Evolutionary conservation across 1,140 invertebrate species (phyloP).

Genomic region (Myzus persicae): DNA sequence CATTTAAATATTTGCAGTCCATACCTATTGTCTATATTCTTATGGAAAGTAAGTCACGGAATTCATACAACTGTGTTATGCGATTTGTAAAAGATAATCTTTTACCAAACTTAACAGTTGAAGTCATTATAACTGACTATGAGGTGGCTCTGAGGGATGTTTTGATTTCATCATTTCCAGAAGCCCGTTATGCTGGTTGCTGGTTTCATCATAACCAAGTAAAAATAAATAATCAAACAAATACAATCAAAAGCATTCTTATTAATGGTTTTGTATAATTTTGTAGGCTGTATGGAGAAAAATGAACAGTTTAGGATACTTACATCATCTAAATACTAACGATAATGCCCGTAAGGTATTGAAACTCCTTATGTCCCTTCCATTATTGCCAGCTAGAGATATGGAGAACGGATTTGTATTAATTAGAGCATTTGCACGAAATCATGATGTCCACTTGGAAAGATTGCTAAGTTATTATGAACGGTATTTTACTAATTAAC

Average conservation of each 20-base stretch:
- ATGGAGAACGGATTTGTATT: neutral
- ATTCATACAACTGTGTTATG: too few species aligned
- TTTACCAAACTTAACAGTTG: too few species aligned
- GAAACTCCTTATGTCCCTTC: neutral
- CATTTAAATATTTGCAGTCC: neutral
- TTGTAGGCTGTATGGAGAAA: neutral
- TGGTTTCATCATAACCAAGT: neutral
- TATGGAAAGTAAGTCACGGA: neutral
- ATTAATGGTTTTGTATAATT: neutral
- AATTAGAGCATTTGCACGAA: neutral
- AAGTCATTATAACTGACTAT: too few species aligned
- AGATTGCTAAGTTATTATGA: too few species aligned
- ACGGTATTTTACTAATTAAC: too few species aligned
- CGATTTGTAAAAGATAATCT: too few species aligned
- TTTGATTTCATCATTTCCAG: too few species aligned
- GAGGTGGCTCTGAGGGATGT: too few species aligned
- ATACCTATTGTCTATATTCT: neutral
- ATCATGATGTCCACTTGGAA: too few species aligned
- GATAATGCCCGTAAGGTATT: neutral
- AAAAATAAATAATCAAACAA: neutral
- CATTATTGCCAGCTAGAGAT: neutral
- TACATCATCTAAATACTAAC: neutral
- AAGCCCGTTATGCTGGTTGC: neutral
- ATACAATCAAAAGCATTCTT: neutral
- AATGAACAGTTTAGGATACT: neutral